phyloP scores from a whole-genome alignment of 2,888 invertebrate genomes.

The Drosophila pseudotalamancana region DNA sequence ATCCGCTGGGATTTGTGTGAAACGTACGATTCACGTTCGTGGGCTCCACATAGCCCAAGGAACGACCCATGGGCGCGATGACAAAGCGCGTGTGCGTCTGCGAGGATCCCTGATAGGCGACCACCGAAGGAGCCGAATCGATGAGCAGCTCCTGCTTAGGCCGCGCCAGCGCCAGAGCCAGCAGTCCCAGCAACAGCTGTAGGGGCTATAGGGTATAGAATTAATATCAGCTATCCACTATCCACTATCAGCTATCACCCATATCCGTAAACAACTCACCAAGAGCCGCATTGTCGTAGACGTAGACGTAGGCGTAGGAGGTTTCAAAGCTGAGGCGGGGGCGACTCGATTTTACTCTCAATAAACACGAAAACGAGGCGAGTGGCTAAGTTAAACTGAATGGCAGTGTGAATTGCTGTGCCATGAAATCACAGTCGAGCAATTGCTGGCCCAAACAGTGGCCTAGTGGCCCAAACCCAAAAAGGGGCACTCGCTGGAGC shows the following conservation, averaged over 20 bases:
- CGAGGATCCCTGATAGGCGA: conserved; percentile 81
- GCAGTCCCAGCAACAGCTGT: conserved; percentile 18
- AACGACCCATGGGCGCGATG: conserved; percentile 80
- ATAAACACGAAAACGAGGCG: conserved; percentile 52
- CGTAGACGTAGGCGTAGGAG: neutral
- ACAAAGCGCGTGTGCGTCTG: conserved; percentile 80
- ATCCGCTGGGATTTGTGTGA: conserved; percentile 59
- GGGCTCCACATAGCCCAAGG: conserved; percentile 79
- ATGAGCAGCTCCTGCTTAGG: conserved; percentile 61
- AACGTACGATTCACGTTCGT: conserved; percentile 79
- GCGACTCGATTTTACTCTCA: conserved; percentile 21
- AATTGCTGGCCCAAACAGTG: conserved; percentile 54
- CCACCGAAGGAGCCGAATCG: conserved; percentile 78
- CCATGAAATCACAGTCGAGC: conserved; percentile 71
- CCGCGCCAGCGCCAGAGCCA: conserved; percentile 34
- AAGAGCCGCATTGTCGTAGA: conserved; percentile 54
- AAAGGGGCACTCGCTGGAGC: neutral
- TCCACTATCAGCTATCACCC: too few species aligned
- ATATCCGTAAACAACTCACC: conserved; percentile 44
- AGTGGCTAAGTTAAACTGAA: conserved; percentile 76
- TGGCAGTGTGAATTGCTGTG: conserved; percentile 74
- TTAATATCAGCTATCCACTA: neutral
- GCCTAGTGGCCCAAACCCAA: conserved; percentile 9
- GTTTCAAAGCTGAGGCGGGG: too few species aligned
- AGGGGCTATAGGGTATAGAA: neutral